phyloP scores from a whole-genome alignment of 64 coral and sea anemone genomes.

The Stichodactyla mertensii region DNA sequence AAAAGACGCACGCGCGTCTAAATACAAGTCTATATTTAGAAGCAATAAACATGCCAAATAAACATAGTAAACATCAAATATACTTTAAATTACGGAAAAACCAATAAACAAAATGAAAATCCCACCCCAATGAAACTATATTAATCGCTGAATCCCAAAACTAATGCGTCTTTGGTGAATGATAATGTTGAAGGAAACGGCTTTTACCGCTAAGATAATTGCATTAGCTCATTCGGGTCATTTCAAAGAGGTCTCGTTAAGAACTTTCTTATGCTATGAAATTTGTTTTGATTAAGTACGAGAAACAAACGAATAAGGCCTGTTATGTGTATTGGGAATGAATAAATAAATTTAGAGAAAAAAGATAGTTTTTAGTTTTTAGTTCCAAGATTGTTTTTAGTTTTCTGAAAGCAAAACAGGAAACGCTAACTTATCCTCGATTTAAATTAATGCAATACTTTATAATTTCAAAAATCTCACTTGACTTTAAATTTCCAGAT shows the following conservation, averaged over 20 bases:
- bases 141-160: not conserved
- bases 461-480: no score
- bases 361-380: no score
- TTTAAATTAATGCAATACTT: no score
- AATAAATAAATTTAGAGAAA: no score
- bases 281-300: not conserved
- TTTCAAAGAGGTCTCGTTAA: not conserved
- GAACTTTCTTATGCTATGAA: not conserved
- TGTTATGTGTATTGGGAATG: not conserved
- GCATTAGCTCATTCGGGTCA: not conserved
- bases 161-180: not conserved
- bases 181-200: slow-evolving; percentile 4
- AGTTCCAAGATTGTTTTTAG: no score
- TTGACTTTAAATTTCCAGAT: no score
- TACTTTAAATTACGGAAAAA: not conserved
- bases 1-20: not conserved
- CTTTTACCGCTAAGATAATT: not conserved
- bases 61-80: slow-evolving; percentile 20
- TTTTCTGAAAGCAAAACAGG: no score
- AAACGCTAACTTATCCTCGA: no score
- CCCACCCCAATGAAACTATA: slow-evolving; percentile 16
- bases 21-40: not conserved
- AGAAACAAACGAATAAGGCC: not conserved
- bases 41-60: not conserved
- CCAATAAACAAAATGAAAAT: slow-evolving; percentile 9